Base-by-base conservation (phyloP, 1,140 invertebrate genomes). In the Streblospio benedicti region DNA sequence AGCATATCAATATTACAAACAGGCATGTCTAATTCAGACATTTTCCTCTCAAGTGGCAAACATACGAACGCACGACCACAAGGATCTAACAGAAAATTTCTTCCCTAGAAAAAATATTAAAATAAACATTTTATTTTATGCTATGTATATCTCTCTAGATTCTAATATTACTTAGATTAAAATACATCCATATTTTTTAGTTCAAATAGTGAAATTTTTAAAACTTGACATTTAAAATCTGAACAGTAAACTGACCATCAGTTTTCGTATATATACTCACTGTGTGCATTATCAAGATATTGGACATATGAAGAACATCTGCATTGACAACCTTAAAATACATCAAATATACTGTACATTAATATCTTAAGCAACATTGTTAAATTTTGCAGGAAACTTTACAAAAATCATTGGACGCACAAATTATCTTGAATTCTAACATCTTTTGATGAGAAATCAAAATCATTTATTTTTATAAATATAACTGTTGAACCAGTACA, bases 211-310 rank as follows among this genome's bases (percentile, higher is more conserved):
- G n/a, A n/a, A n/a, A n/a, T n/a, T n/a, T n/a, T n/a, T n/a, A n/a
- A n/a, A n/a, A n/a, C n/a, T n/a, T n/a, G n/a, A n/a, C n/a, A n/a
- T n/a, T n/a, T n/a, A n/a, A n/a, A n/a, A n/a, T n/a, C n/a, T n/a
- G n/a, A 23, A 59, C 6, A 18, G 35, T 18, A n/a, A 61, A 59
- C 18, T 14, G 32, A 23, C n/a, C 18, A 9, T 25, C 16, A n/a
- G 20, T 18, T n/a, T 18, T 18, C 6, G 6, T 14, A 20, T 32
- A 27, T 18, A 14, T n/a, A 72, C 75, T 68, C 65, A 78, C 77
- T 61, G 68, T 66, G 64, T 81, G 80, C 5, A 81, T 55, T 51
- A 81, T 77, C n/a, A 81, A 67, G 41, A 81, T 78, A n/a, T 67
- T 57, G 4, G 72, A 67, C 45, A 75, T 65, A 31, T 71, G n/a